These are phyloP conservation scores for Ammodytes marinus DNA, from an alignment of 2,113 vertebrate genomes.

Conservation along the genomic window DNA sequence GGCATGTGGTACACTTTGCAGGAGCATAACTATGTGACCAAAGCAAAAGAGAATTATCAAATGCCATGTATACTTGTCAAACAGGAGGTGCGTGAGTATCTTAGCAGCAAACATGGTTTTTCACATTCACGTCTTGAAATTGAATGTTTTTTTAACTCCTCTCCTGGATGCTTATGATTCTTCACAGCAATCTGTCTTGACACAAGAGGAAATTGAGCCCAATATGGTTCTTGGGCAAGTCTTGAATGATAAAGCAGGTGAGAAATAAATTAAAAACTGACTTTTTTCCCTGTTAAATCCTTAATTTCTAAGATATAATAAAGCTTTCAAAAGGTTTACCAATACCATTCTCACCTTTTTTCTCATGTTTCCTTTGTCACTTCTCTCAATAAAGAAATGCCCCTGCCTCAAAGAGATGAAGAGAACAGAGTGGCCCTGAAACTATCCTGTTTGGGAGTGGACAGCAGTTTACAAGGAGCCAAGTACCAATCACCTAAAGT, in stretches of 20 bases:
- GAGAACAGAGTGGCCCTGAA: neutral
- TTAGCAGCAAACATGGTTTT: neutral
- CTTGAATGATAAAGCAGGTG: conserved; percentile 57
- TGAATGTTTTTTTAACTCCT: neutral
- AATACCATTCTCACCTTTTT: neutral
- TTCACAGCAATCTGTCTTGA: conserved; percentile 48
- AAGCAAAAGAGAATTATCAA: conserved; percentile 34
- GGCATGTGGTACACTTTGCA: conserved; percentile 33
- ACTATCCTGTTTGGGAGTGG: neutral
- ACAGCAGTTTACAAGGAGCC: too few species aligned
- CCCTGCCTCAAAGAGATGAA: conserved; percentile 3
- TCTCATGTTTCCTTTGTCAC: neutral
- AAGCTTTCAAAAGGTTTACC: neutral
- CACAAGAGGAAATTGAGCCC: conserved; percentile 65
- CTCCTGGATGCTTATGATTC: conserved; percentile 31
- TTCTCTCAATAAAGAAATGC: conserved; percentile 5
- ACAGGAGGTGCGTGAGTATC: conserved; percentile 66
- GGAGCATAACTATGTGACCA: conserved; percentile 54
- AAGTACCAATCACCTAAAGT: too few species aligned
- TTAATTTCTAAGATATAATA: neutral
- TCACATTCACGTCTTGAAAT: neutral
- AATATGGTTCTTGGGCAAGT: conserved; percentile 31
- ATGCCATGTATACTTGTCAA: conserved; percentile 58
- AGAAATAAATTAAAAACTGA: neutral
- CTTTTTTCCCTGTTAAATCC: neutral